Conservation (phyloP, 2,797 vertebrate genomes). For the Parauchenoglanis ngamensis region DNA sequence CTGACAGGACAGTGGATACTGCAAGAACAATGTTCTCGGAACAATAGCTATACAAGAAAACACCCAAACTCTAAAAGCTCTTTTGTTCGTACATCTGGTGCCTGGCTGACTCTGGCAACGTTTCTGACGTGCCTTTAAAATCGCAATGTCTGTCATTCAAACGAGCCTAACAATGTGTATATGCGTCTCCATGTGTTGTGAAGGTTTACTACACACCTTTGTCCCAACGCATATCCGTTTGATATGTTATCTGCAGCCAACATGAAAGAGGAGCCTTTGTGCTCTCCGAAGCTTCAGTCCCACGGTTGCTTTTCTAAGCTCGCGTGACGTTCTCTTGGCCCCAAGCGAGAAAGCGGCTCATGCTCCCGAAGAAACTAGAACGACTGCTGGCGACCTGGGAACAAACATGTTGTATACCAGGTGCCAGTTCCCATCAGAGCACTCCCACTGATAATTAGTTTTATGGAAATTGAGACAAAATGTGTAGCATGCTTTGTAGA, state of each 20-base stretch:
- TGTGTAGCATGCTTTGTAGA: neutral
- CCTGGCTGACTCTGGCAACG: neutral
- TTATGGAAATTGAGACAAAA: neutral
- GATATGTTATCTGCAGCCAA: conserved; percentile 33
- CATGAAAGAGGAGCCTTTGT: conserved; percentile 31
- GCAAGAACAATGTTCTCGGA: neutral
- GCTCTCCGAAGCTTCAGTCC: conserved; percentile 24
- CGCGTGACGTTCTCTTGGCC: conserved; percentile 20
- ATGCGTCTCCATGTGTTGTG: neutral
- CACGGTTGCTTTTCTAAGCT: conserved; percentile 40
- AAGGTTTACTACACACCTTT: conserved; percentile 33
- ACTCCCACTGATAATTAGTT: conserved; percentile 1
- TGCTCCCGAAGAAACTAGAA: conserved; percentile 28
- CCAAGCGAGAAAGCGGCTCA: conserved; percentile 35
- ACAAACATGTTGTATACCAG: conserved; percentile 29
- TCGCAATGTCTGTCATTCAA: neutral
- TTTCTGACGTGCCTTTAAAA: neutral
- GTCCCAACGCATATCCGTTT: conserved; percentile 20
- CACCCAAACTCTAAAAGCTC: neutral
- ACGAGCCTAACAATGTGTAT: neutral
- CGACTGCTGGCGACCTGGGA: neutral
- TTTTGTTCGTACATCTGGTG: neutral
- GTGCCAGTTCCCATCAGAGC: conserved; percentile 1
- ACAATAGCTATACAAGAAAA: neutral
- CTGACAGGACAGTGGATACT: neutral